These are phyloP conservation scores for Nematostella vectensis DNA, from an alignment of 92 coral and sea anemone species.

Conservation along the genomic window DNA sequence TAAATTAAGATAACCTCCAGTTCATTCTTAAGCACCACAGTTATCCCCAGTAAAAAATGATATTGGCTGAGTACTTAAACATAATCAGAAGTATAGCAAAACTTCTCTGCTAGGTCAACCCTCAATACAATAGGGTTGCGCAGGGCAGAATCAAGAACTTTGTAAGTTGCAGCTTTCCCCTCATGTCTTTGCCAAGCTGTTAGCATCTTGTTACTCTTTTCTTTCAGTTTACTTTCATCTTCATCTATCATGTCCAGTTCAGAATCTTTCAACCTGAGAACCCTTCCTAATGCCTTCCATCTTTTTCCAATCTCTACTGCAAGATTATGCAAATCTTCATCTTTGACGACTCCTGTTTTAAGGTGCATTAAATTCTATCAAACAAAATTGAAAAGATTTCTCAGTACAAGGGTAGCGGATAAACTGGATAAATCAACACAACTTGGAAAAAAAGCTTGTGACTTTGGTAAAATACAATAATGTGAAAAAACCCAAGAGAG, in stretches of 20 bases:
- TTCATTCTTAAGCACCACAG: too few relatives aligned
- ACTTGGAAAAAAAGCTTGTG: too few relatives aligned
- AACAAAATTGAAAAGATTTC: too few relatives aligned
- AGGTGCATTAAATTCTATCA: slow-evolving; percentile 11
- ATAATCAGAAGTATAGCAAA: slow-evolving; percentile 19
- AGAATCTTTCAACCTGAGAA: slow-evolving; percentile 36
- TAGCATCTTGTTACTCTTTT: slow-evolving; percentile 46
- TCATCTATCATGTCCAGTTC: slow-evolving; percentile 33
- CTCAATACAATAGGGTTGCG: slow-evolving; percentile 36
- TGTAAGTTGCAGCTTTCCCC: slow-evolving; percentile 47
- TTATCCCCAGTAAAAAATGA: too few relatives aligned
- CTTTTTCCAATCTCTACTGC: slow-evolving; percentile 39
- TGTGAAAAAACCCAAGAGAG: too few relatives aligned
- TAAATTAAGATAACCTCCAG: too few relatives aligned
- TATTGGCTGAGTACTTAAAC: too few relatives aligned
- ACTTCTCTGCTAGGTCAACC: slow-evolving; percentile 40
- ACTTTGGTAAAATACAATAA: too few relatives aligned
- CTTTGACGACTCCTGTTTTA: slow-evolving; percentile 17
- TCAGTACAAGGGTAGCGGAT: too few relatives aligned
- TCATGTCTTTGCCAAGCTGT: slow-evolving; percentile 33
- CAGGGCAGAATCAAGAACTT: slow-evolving; percentile 21
- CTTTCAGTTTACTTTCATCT: slow-evolving; percentile 33
- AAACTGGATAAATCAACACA: too few relatives aligned
- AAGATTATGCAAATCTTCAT: slow-evolving; percentile 29
- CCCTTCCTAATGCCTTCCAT: slow-evolving; percentile 51